Conservation (phyloP, 2,888 invertebrate genomes). For the Teleogryllus oceanicus region DNA sequence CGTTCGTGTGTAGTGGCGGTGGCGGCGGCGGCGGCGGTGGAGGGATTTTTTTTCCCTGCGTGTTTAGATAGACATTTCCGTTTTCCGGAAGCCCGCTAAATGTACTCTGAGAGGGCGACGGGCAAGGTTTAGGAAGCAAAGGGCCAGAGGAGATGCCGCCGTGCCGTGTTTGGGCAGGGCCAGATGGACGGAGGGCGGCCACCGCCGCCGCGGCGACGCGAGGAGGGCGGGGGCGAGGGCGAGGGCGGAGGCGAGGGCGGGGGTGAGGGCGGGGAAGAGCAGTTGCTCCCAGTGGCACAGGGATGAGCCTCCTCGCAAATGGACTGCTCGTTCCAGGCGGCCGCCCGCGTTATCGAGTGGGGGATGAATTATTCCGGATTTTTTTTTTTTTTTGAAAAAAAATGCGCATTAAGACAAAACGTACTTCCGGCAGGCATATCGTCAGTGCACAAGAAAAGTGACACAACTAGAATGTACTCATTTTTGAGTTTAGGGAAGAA, state of each 20-base stretch:
- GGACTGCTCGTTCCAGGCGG: no score
- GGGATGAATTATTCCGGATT: no score
- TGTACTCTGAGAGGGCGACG: slow-evolving; percentile 31
- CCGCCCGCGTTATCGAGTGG: no score
- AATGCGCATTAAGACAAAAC: no score
- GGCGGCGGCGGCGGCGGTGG: neutral
- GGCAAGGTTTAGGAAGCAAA: neutral
- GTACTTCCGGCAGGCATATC: no score
- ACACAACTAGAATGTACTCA: no score
- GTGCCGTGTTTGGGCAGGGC: neutral
- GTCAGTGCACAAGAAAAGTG: no score
- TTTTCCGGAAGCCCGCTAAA: slow-evolving; percentile 34
- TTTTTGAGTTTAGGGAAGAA: no score
- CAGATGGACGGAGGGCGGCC: neutral
- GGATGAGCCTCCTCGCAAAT: no score
- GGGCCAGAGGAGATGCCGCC: neutral
- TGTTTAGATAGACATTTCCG: slow-evolving; percentile 32
- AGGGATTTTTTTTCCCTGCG: neutral
- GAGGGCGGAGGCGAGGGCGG: neutral
- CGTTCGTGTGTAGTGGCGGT: neutral
- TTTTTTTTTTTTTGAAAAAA: no score
- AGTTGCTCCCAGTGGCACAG: no score
- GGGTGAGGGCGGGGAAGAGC: neutral
- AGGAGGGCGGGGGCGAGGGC: neutral
- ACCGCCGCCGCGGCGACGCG: neutral